Evolutionary conservation across 2,888 invertebrate species (phyloP).

Genomic region (Anarsia innoxiella): DNA sequence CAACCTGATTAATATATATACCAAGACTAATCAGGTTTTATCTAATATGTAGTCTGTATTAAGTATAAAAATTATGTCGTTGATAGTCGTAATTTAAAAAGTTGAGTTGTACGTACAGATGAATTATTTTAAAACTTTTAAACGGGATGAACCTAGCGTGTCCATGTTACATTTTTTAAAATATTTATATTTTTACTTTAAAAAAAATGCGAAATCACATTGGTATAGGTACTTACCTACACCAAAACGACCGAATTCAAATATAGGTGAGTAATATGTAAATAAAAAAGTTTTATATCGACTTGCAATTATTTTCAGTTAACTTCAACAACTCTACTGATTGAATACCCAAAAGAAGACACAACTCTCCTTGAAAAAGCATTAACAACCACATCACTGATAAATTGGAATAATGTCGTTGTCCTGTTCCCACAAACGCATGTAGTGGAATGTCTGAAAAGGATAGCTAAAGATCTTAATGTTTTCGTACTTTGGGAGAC

Average conservation of each 20-base stretch:
- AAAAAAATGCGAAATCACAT: neutral
- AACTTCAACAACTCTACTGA: conserved; percentile 1
- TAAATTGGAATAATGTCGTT: conserved; percentile 23
- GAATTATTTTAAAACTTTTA: too few species aligned
- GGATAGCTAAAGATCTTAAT: conserved; percentile 18
- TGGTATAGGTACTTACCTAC: neutral
- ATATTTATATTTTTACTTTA: neutral
- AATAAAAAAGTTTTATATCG: too few species aligned
- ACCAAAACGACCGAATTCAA: too few species aligned
- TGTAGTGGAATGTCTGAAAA: conserved; percentile 19
- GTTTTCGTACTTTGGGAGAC: conserved; percentile 8
- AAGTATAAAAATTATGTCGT: too few species aligned
- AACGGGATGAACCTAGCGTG: too few species aligned
- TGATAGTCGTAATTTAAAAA: too few species aligned
- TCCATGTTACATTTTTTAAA: too few species aligned
- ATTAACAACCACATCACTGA: conserved; percentile 21
- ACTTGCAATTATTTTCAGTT: conserved; percentile 4
- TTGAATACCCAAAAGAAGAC: conserved; percentile 24
- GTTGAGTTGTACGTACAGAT: too few species aligned
- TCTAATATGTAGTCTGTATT: too few species aligned
- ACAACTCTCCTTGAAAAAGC: conserved; percentile 26
- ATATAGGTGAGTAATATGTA: too few species aligned
- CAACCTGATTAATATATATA: too few species aligned
- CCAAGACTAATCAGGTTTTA: too few species aligned
- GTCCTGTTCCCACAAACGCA: conserved; percentile 22